Evolutionary conservation across 1,140 invertebrate species (phyloP), one percentile per base, ranked within the genome.

Genomic region (Trichomalopsis sarcophagae): DNA sequence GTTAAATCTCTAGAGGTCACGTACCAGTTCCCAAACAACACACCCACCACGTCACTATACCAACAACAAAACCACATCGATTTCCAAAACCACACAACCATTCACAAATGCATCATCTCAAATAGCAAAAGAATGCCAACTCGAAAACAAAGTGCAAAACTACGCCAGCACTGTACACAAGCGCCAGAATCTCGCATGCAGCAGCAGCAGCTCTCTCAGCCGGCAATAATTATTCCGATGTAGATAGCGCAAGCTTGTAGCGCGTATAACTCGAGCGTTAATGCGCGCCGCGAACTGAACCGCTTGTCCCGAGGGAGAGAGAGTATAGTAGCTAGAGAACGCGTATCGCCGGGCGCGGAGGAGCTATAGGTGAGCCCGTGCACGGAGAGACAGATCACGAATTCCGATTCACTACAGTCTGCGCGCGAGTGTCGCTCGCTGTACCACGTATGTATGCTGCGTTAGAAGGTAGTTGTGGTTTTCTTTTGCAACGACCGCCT

Each of bases 201-300:
- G 69, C 50, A 69, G 17, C 74, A 77, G 73, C 40, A 27, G 75
- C n/a, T 50, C 50, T 27, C 87, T 84, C 86, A 87, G 86, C 87
- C 87, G 87, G 90, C 90, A 90, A 92, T 92, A 92, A 92, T 92
- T 92, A 92, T 92, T 90, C 90, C 89, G 91, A 92, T 92, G 91
- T 91, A 92, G 91, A 91, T 92, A 91, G 89, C 88, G 82, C 84
- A 13, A 5, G 11, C 30, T 74, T 36, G 47, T 87, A 85, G 87
- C 88, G 86, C 89, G 88, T 88, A 90, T 92, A 91, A 92, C 89
- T 91, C 90, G 89, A 91, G 91, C 90, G 90, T 91, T 91, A 92
- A 92, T 91, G 90, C 87, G 88, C 89, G 86, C 71, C 87, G 84
- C 75, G 9, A 82, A 80, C 71, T 85, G 81, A 85, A 78, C 77